Base-by-base conservation (phyloP, 92 coral and sea anemone genomes). In the Montipora capitata region DNA sequence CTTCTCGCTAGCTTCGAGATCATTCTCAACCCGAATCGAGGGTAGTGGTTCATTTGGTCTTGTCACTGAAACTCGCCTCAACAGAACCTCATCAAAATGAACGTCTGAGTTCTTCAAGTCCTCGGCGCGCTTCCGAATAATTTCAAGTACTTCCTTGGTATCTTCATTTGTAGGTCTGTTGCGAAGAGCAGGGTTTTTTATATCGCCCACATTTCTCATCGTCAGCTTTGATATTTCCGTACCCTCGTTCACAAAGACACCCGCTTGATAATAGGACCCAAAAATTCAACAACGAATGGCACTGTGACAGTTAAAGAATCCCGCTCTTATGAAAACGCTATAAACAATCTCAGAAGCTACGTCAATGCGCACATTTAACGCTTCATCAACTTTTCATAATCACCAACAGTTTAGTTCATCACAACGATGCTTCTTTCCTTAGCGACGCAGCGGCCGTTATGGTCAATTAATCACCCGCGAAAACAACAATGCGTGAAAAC, bases 141-240 rank as follows among this genome's bases (percentile, higher is more conserved):
- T 65, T 17, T 86, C 78, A 7, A 91, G 88, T 2, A 91, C 56
- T 76, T 91, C 94, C 44, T 91, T 85, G 38, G 90, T 87, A 54
- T 76, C 74, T 68, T 91, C 91, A 20, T 86, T 68, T n/a, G 91
- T 74, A 0, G 88, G 87, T n/a, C 86, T 83, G 78, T 78, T 76
- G 39, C 91, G 87, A 43, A 91, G 76, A 4, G 91, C 77, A 9
- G 77, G 54, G 5, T 76, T 56, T 69, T 76, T 15, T 0, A 42
- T 16, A 17, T 83, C 84, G 8, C 81, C 88, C 88, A 77, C 77
- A 18, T 74, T 43, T 16, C 66, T 75, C 81, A 84, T 84, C 69
- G 38, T 15, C 16, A 2, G 15, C 10, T 18, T 17, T 42, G 14
- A 43, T 9, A 4, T 45, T 48, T 12, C 35, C 52, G 59, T 38